These are phyloP conservation scores for Empidonax traillii DNA, from an alignment of 2,113 vertebrate species.

Conservation along the genomic window DNA sequence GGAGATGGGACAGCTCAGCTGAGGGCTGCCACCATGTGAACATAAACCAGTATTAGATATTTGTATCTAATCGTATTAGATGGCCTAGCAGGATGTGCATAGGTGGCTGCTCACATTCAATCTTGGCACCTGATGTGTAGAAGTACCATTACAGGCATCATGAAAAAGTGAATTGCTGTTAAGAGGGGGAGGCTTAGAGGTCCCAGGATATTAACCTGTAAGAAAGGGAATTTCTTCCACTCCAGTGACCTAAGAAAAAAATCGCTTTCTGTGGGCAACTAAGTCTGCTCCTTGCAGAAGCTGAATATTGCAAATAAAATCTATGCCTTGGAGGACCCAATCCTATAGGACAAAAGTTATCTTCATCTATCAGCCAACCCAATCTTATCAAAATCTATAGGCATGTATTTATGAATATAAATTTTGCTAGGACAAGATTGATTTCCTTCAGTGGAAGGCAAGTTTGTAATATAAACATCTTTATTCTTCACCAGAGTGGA, in stretches of 20 bases:
- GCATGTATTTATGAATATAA: background rate
- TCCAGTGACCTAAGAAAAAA: background rate
- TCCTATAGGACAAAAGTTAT: background rate
- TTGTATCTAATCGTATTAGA: background rate
- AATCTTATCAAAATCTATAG: background rate
- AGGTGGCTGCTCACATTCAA: background rate
- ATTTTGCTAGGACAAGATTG: background rate
- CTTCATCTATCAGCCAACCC: background rate
- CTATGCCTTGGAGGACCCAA: background rate
- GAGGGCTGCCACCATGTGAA: background rate
- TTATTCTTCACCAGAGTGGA: background rate
- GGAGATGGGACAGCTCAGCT: background rate
- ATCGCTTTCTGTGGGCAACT: rapidly evolving
- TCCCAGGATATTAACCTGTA: background rate
- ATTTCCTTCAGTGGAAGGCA: background rate
- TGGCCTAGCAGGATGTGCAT: background rate
- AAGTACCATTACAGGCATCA: background rate
- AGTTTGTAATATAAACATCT: background rate
- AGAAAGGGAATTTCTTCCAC: background rate
- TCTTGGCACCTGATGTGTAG: background rate
- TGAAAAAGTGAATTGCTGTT: background rate
- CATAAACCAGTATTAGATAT: background rate
- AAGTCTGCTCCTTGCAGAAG: background rate
- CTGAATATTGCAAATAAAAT: background rate
- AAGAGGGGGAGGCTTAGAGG: background rate